Evolutionary conservation across 2,888 invertebrate species (phyloP).

Genomic region (Agrochola lychnidis): DNA sequence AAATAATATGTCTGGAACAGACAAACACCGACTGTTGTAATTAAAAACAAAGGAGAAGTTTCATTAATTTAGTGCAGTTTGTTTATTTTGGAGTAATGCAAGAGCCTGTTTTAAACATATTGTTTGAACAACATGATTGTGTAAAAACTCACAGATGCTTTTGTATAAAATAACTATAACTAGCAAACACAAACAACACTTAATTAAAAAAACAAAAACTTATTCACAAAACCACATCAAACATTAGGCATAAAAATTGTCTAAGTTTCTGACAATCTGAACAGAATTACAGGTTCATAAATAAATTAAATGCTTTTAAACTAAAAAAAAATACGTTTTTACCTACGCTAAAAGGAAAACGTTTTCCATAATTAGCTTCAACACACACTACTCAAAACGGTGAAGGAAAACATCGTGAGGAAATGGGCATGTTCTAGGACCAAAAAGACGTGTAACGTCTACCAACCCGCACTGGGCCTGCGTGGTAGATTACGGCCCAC

Average conservation of each 20-base stretch:
- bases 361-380: neutral
- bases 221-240: neutral
- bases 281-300: neutral
- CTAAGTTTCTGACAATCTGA: neutral
- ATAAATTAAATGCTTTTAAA: neutral
- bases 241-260: neutral
- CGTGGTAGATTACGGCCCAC: too few species aligned
- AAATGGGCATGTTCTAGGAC: too few species aligned
- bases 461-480: too few species aligned
- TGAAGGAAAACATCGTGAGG: too few species aligned
- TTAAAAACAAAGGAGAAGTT: conserved; percentile 36
- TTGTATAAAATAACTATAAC: neutral
- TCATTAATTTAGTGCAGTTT: conserved; percentile 28
- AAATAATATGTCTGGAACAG: conserved; percentile 16
- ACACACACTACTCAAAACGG: neutral
- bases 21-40: neutral
- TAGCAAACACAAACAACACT: neutral
- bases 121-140: conserved; percentile 8
- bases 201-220: neutral
- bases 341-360: neutral
- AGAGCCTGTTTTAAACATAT: conserved; percentile 9
- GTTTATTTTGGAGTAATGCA: conserved; percentile 4
- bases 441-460: too few species aligned
- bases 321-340: neutral
- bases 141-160: neutral